phyloP scores from a whole-genome alignment of 2,113 vertebrate genomes.

The human region DNA sequence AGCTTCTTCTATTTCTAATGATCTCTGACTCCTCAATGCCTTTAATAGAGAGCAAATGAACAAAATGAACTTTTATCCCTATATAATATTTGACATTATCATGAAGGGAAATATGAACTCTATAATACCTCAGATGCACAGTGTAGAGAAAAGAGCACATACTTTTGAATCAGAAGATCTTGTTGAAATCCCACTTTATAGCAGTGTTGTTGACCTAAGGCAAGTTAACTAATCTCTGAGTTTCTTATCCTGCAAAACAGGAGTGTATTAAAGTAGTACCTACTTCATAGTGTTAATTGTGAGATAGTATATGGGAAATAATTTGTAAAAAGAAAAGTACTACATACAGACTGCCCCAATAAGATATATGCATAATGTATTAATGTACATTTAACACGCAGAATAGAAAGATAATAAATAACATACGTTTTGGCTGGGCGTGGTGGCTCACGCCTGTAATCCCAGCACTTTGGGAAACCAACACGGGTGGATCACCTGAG shows the following conservation, averaged over 20 bases:
- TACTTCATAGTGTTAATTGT: not conserved
- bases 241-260: constrained; percentile 33
- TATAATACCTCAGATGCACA: not conserved
- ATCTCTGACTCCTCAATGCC: not conserved
- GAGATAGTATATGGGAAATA: not conserved
- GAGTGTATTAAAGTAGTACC: constrained; percentile 34
- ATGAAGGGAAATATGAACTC: not conserved
- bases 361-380: not conserved
- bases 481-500: no score
- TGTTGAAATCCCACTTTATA: not conserved
- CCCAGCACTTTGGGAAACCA: no score
- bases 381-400: not conserved
- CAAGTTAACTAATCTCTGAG: not conserved
- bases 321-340: not conserved
- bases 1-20: constrained; percentile 2
- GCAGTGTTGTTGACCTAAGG: not conserved
- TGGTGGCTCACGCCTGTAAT: no score
- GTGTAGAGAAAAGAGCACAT: constrained; percentile 1
- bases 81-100: constrained; percentile 17
- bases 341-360: not conserved
- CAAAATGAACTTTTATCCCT: constrained; percentile 11
- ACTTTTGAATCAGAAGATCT: constrained; percentile 32
- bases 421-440: not conserved
- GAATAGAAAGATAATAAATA: constrained; percentile 13
- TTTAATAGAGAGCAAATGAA: constrained; percentile 1